These are phyloP conservation scores for Nesidiocoris tenuis DNA, from an alignment of 2,888 invertebrate genomes.

Conservation along the genomic window DNA sequence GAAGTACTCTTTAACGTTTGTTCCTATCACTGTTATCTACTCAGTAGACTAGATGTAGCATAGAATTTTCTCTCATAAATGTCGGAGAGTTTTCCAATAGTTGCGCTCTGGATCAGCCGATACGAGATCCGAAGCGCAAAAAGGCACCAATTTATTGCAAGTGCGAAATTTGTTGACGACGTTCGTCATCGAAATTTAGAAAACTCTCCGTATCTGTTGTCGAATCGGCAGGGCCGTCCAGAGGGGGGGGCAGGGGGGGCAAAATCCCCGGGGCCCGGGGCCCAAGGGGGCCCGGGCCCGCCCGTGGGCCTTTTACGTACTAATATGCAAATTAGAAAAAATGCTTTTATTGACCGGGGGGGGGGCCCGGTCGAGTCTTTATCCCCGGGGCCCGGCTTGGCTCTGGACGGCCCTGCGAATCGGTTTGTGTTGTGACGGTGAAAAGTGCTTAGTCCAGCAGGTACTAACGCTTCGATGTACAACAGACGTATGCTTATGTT, in stretches of 20 bases:
- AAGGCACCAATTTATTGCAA: not conserved
- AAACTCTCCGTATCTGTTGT: no score
- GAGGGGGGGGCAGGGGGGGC: no score
- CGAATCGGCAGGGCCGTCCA: no score
- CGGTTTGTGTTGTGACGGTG: no score
- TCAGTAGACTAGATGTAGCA: not conserved
- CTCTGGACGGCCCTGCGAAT: no score
- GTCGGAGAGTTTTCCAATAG: not conserved
- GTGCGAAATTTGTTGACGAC: not conserved
- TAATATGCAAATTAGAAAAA: no score
- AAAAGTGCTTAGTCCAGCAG: not conserved
- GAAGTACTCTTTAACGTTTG: slow-evolving; percentile 59
- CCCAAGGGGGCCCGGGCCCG: no score
- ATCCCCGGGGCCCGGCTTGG: no score
- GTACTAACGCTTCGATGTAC: not conserved
- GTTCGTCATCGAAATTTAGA: not conserved
- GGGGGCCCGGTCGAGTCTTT: no score
- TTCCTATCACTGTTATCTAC: slow-evolving; percentile 16
- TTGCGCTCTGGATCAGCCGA: not conserved
- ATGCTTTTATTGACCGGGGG: no score
- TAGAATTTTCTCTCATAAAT: not conserved
- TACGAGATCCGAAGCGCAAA: not conserved
- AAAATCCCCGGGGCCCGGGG: no score
- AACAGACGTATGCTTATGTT: not conserved
- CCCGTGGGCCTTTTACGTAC: no score